Percentiles rank a stretch among this genome's conserved stretches.
Evolutionary conservation across 2,113 vertebrate species (phyloP).

Genomic region (Notechis scutatus): DNA sequence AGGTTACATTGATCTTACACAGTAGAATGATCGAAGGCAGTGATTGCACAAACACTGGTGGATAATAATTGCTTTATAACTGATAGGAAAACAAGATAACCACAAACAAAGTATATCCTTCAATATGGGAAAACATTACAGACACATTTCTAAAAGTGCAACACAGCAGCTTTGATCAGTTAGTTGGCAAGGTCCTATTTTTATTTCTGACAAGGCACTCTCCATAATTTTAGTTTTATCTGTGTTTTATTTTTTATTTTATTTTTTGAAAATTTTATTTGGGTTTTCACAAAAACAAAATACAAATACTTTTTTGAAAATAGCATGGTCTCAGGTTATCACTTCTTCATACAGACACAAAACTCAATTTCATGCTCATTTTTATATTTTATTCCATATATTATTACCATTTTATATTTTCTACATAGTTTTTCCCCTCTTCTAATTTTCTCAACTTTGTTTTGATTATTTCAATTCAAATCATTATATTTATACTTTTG

Average conservation of each 20-base stretch:
- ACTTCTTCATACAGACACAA: too few species aligned
- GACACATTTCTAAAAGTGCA: neutral
- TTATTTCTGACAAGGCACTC: neutral
- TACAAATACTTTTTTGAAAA: too few species aligned
- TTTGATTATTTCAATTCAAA: too few species aligned
- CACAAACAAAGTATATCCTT: neutral
- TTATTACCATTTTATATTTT: too few species aligned
- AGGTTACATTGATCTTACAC: neutral
- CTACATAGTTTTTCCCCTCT: too few species aligned
- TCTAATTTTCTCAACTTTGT: too few species aligned
- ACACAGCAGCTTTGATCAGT: neutral
- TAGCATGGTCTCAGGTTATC: too few species aligned
- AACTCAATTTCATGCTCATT: too few species aligned
- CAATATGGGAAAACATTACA: neutral
- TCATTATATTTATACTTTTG: too few species aligned
- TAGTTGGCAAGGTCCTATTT: neutral
- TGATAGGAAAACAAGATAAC: neutral
- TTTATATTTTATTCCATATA: too few species aligned
- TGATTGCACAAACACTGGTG: neutral
- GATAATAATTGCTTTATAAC: neutral
- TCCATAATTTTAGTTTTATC: neutral
- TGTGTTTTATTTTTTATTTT: neutral
- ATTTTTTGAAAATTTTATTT: too few species aligned
- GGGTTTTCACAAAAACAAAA: too few species aligned
- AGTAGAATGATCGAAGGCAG: neutral